Evolutionary conservation across 2,797 vertebrate species (phyloP).

Genomic region (Argyrosomus regius): DNA sequence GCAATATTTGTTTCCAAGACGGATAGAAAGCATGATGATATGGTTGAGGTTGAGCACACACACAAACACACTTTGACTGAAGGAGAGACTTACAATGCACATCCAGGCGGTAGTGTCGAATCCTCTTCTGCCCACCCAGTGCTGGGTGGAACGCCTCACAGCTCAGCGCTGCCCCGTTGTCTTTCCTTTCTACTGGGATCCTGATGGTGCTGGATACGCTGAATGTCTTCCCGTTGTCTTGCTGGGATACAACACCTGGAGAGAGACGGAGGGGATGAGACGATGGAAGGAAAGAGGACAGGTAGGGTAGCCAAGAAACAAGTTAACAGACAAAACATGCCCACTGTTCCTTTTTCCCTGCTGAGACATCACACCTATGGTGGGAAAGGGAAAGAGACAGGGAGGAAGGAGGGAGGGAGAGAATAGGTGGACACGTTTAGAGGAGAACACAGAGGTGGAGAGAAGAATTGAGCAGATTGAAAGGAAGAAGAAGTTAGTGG

Average conservation of each 20-base stretch:
- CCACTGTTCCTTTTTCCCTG: constrained; percentile 21
- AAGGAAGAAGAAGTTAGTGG: constrained; percentile 38
- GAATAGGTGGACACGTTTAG: constrained; percentile 22
- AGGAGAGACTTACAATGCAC: constrained; percentile 90
- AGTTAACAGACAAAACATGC: constrained; percentile 43
- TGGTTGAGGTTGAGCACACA: neutral
- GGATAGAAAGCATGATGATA: constrained; percentile 5
- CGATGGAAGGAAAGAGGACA: constrained; percentile 17
- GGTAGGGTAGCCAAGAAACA: constrained; percentile 17
- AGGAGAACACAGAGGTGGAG: constrained; percentile 30
- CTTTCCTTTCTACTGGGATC: constrained; percentile 90
- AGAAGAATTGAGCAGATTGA: constrained; percentile 35
- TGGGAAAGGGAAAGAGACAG: neutral
- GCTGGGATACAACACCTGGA: constrained; percentile 89
- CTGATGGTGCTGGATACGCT: constrained; percentile 89
- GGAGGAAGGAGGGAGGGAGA: neutral
- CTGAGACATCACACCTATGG: constrained; percentile 39
- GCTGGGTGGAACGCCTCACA: constrained; percentile 91
- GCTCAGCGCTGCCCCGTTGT: constrained; percentile 90
- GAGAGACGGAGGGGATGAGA: constrained; percentile 29
- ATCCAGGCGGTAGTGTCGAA: constrained; percentile 92
- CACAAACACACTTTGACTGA: neutral
- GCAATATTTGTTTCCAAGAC: constrained; percentile 39
- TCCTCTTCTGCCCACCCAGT: constrained; percentile 86
- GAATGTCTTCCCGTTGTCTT: constrained; percentile 91